Conservation (phyloP, 1,140 invertebrate genomes). For the Lutraria rhynchaena region DNA sequence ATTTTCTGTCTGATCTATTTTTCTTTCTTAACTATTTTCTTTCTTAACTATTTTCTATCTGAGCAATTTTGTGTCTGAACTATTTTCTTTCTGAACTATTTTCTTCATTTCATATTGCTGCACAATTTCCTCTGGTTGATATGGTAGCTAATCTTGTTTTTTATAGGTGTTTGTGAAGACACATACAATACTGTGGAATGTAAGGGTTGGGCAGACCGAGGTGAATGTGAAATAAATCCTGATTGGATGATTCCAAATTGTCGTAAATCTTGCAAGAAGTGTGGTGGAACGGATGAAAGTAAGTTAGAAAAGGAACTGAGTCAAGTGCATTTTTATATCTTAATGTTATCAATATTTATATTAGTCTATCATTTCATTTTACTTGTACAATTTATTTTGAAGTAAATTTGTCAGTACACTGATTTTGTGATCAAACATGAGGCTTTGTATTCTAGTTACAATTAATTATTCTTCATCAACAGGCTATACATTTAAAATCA, state of each 20-base stretch:
- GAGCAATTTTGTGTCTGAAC: too few relatives aligned
- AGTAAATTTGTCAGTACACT: neutral
- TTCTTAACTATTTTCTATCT: too few relatives aligned
- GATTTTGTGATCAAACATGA: too few relatives aligned
- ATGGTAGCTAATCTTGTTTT: neutral
- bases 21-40: too few relatives aligned
- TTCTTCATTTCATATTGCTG: too few relatives aligned
- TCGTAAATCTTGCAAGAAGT: constrained; percentile 68
- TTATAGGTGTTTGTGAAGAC: constrained; percentile 62
- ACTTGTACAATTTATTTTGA: neutral
- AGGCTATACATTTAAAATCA: too few relatives aligned
- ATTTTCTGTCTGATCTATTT: too few relatives aligned
- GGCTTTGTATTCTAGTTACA: too few relatives aligned
- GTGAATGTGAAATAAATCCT: constrained; percentile 70
- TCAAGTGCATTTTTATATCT: neutral
- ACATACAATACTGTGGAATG: constrained; percentile 61
- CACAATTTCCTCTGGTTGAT: too few relatives aligned
- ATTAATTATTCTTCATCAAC: too few relatives aligned
- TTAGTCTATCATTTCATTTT: neutral
- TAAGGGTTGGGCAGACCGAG: constrained; percentile 59
- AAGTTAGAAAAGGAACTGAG: too few relatives aligned
- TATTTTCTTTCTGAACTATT: too few relatives aligned
- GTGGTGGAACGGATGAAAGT: constrained; percentile 47
- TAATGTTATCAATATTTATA: neutral
- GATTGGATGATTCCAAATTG: constrained; percentile 75